Conservation (phyloP, 2,113 vertebrate genomes). For the Meriones unguiculatus region DNA sequence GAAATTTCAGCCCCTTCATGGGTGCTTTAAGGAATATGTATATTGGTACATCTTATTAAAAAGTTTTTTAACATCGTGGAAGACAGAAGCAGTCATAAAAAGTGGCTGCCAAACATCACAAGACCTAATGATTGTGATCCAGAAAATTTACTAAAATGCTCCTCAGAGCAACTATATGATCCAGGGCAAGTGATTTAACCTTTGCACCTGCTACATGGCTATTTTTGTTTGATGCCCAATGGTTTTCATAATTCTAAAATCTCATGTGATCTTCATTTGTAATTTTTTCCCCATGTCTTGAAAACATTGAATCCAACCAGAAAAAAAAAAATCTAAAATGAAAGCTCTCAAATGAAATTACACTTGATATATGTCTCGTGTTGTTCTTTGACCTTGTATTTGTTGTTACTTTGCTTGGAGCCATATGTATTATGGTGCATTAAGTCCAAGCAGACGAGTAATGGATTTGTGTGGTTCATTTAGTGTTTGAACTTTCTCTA, state of each 20-base stretch:
- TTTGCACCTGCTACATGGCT: neutral
- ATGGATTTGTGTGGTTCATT: neutral
- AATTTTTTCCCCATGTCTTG: neutral
- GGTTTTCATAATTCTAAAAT: neutral
- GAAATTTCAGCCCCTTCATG: neutral
- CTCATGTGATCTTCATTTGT: neutral
- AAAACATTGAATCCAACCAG: neutral
- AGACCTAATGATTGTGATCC: neutral
- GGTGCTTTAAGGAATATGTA: neutral
- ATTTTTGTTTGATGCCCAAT: neutral
- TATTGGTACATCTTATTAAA: neutral
- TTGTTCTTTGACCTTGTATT: neutral
- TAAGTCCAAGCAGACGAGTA: neutral
- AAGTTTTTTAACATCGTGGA: neutral
- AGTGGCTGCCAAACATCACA: neutral
- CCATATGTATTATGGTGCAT: neutral
- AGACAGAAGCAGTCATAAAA: neutral
- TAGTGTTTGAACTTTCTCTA: neutral
- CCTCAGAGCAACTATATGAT: neutral
- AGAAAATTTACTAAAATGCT: neutral
- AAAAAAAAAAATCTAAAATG: neutral
- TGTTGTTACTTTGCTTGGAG: neutral
- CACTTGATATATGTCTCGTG: neutral
- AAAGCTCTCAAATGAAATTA: neutral
- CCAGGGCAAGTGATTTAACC: neutral